Evolutionary conservation across 2,888 invertebrate species (phyloP), one percentile per base, ranked within the genome.

Genomic region (Drosophila rubida): DNA sequence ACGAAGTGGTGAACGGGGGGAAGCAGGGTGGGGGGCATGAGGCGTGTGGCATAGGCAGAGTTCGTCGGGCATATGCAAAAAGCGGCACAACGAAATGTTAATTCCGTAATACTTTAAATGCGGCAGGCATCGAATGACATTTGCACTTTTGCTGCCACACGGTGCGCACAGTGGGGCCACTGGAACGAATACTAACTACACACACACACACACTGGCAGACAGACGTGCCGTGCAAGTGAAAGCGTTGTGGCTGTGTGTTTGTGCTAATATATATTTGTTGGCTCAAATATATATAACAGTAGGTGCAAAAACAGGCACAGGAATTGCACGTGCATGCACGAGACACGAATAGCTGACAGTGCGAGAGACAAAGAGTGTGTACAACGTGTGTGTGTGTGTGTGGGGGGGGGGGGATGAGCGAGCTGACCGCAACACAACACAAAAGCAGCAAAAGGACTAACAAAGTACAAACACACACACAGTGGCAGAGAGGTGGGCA

Each of bases 61-160:
- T 75, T 73, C 59, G 75, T 67, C 75, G 60, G 62, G 66, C 60
- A 70, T 62, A 78, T 79, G 76, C 67, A 71, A 64, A 83, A 73
- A 71, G 72, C 85, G 74, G 77, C 86, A 87, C 86, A 86, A 80
- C 86, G 83, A 83, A 88, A 84, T 80, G 80, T 80, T 79, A 87
- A 88, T 86, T 78, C 82, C 80, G 80, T 80, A 79, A 83, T 87
- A 85, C 87, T 87, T 78, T 85, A 82, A 86, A 88, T 83, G 88
- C 86, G 78, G 76, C 80, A 73, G 85, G 87, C 88, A 90, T 83
- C 80, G 88, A 89, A 85, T 90, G 90, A 89, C 89, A 86, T 86
- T 89, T 89, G 87, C 88, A 83, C 80, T 83, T 89, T 89, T 86
- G 80, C 77, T 72, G 71, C 74, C 83, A 74, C 81, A 84, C 81